Evolutionary conservation across 2,113 vertebrate species (phyloP).

Genomic region (Euleptes europaea): DNA sequence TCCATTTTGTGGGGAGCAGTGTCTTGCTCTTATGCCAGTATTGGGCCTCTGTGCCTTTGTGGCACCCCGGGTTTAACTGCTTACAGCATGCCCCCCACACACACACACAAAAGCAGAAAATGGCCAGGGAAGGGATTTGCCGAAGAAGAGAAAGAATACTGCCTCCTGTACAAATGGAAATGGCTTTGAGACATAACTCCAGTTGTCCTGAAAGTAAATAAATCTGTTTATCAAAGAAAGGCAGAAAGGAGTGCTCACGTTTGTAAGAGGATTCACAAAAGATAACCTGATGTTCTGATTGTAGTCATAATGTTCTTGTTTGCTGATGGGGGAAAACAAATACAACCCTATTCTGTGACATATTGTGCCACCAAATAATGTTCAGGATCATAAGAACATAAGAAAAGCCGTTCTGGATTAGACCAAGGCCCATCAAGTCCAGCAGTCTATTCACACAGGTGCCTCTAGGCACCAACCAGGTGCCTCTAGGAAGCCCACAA

Average conservation of each 20-base stretch:
- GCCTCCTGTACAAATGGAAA: not conserved
- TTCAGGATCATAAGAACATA: not conserved
- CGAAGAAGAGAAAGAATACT: not conserved
- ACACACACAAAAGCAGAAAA: not conserved
- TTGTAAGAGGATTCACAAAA: not conserved
- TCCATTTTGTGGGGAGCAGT: too few relatives aligned
- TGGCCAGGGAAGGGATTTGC: not conserved
- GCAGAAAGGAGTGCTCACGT: not conserved
- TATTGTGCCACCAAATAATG: not conserved
- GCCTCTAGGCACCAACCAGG: too few relatives aligned
- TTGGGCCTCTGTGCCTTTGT: too few relatives aligned
- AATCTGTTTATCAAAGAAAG: conserved; percentile 23
- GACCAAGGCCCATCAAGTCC: too few relatives aligned
- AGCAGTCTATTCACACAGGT: too few relatives aligned
- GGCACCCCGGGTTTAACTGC: too few relatives aligned
- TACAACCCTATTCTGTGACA: not conserved
- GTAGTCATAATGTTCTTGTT: not conserved
- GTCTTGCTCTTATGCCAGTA: too few relatives aligned
- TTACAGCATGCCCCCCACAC: not conserved
- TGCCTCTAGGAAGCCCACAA: too few relatives aligned
- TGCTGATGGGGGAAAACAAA: not conserved
- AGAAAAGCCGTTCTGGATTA: too few relatives aligned
- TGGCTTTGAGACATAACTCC: conserved; percentile 12
- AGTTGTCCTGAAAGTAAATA: conserved; percentile 26
- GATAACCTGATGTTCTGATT: not conserved